Evolutionary conservation across 2,888 invertebrate species (phyloP).

Genomic region (Aromia moschata): DNA sequence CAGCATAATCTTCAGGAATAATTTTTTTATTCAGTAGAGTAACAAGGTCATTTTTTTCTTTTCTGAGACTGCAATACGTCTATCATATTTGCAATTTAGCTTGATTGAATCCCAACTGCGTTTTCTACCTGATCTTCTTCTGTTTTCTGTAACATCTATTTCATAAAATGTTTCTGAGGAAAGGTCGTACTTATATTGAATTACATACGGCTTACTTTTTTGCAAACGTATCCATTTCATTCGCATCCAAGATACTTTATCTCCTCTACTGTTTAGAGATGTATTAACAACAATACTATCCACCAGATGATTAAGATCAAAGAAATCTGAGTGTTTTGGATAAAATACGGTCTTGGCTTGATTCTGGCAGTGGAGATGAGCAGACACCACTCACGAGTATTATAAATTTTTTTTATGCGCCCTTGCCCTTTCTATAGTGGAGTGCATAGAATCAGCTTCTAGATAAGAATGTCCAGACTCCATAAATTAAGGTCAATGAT

Average conservation of each 20-base stretch:
- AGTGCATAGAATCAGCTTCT: slow-evolving; percentile 22
- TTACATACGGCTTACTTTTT: neutral
- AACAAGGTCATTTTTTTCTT: slow-evolving; percentile 24
- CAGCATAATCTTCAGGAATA: slow-evolving; percentile 22
- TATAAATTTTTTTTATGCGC: neutral
- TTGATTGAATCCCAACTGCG: slow-evolving; percentile 10
- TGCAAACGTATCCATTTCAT: slow-evolving; percentile 15
- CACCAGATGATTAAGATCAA: neutral
- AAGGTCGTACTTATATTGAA: neutral
- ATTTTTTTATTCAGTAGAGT: slow-evolving; percentile 14
- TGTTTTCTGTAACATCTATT: neutral
- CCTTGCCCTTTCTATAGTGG: slow-evolving; percentile 2
- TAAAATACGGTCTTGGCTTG: neutral
- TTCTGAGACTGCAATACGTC: slow-evolving; percentile 7
- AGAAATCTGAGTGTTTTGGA: neutral
- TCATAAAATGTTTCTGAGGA: slow-evolving; percentile 15
- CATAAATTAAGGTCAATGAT: slow-evolving; percentile 38
- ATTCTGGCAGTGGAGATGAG: neutral
- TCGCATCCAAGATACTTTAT: slow-evolving; percentile 20
- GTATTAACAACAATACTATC: slow-evolving; percentile 19
- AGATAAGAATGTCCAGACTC: slow-evolving; percentile 36
- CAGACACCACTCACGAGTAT: neutral
- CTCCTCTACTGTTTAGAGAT: slow-evolving; percentile 13
- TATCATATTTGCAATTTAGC: slow-evolving; percentile 13
- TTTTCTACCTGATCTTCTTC: neutral